These are phyloP conservation scores for Brenthis hecate DNA, from an alignment of 2,888 invertebrate species.

Conservation along the genomic window DNA sequence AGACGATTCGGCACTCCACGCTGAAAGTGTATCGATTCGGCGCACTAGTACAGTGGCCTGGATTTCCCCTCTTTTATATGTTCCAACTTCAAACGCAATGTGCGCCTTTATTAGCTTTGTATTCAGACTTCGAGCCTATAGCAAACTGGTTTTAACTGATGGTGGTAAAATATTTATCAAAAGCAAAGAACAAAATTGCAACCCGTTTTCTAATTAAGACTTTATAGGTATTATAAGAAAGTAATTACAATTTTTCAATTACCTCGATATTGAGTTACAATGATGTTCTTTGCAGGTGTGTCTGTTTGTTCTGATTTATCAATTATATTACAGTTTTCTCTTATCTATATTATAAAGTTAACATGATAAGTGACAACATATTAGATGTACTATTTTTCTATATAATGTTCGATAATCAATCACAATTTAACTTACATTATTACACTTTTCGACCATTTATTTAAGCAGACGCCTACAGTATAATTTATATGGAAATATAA, in stretches of 20 bases:
- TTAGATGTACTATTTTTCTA: neutral
- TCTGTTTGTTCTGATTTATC: too few species aligned
- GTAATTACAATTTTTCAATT: too few species aligned
- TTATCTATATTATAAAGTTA: too few species aligned
- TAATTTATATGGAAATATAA: constrained; percentile 30
- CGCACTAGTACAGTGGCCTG: constrained; percentile 37
- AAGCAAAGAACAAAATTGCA: too few species aligned
- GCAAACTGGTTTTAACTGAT: neutral
- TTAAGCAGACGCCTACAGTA: constrained; percentile 27
- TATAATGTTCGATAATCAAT: constrained; percentile 15
- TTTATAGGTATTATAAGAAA: too few species aligned
- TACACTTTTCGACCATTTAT: constrained; percentile 8
- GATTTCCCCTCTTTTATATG: constrained; percentile 23
- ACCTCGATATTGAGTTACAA: too few species aligned
- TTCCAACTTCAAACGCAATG: constrained; percentile 22
- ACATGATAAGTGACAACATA: too few species aligned
- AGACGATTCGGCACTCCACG: constrained; percentile 37
- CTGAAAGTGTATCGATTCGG: constrained; percentile 37
- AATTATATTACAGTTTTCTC: too few species aligned
- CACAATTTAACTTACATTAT: constrained; percentile 22
- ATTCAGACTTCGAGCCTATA: constrained; percentile 14
- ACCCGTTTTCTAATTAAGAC: too few species aligned
- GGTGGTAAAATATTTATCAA: too few species aligned
- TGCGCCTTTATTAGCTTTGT: constrained; percentile 17
- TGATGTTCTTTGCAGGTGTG: too few species aligned